These are phyloP conservation scores for Dasysyrphus albostriatus DNA, from an alignment of 2,888 invertebrate species.

Conservation along the genomic window DNA sequence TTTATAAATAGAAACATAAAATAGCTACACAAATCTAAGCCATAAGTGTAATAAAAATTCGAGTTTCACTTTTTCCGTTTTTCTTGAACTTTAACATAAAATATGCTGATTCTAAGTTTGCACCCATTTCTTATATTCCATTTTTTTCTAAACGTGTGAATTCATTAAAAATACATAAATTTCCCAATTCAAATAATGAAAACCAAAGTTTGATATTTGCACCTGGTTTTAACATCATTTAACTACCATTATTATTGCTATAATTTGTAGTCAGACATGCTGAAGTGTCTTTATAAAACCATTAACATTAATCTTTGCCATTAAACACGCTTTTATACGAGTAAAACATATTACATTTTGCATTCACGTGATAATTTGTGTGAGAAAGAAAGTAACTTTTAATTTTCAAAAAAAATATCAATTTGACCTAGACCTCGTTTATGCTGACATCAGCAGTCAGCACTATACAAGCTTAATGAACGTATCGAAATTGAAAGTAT, in stretches of 20 bases:
- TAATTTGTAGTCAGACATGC: not conserved
- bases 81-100: too few species aligned
- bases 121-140: not conserved
- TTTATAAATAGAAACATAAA: too few species aligned
- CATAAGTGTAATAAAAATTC: too few species aligned
- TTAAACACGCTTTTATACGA: not conserved
- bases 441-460: not conserved
- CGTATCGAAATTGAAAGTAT: conserved; percentile 15
- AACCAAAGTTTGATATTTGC: not conserved
- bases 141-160: not conserved
- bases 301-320: not conserved
- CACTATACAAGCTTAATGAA: conserved; percentile 1
- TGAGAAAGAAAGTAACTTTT: conserved; percentile 15
- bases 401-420: conserved; percentile 15
- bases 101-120: not conserved
- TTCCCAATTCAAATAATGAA: not conserved
- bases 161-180: not conserved
- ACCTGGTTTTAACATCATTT: not conserved
- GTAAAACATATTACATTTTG: not conserved
- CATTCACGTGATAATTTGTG: conserved; percentile 17
- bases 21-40: too few species aligned
- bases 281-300: not conserved
- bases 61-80: too few species aligned
- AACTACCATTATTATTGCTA: not conserved
- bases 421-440: conserved; percentile 37